Evolutionary conservation across 1,140 invertebrate species (phyloP), one percentile per base, ranked within the genome.

Genomic region (Drosophila tsacasi): DNA sequence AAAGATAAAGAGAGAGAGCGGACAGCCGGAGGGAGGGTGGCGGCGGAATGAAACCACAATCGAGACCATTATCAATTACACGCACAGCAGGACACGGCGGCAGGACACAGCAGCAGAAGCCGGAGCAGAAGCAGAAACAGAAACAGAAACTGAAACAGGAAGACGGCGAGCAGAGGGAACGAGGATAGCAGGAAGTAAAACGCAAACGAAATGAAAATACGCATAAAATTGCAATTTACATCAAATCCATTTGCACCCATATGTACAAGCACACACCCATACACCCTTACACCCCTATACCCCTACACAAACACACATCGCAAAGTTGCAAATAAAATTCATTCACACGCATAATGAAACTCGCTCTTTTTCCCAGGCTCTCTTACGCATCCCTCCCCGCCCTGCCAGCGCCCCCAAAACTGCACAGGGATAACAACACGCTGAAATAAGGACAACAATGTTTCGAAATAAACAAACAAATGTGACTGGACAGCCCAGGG

Each of bases 171-270:
- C 27, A 8, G 6, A 30, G 57, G 64, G 30, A 49, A 21, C 25
- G 25, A 25, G 21, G 17, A 35, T n/a, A n/a, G n/a, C 8, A 47
- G 44, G 27, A 21, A 19, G 62, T 42, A 47, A 37, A 76, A 42
- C 54, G 66, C 63, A 85, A 73, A 79, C 83, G 66, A 63, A 85
- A 89, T 79, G 81, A 84, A 89, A 89, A 89, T 89, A 89, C 85
- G 85, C 85, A 89, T 90, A 83, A 89, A 89, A 89, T 89, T 89
- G 84, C 85, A 90, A 89, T 89, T 89, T 90, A 90, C 85, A 89
- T 87, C 84, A 89, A 83, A 87, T 89, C 76, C 84, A 87, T 89
- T 87, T 87, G 84, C 84, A 84, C 84, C 84, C 83, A 87, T 78
- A 87, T 83, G 77, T 64, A 81, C 68, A 72, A 50, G 76, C 66